phyloP scores from a whole-genome alignment of 2,113 vertebrate species.

The Colinus virginianus region DNA sequence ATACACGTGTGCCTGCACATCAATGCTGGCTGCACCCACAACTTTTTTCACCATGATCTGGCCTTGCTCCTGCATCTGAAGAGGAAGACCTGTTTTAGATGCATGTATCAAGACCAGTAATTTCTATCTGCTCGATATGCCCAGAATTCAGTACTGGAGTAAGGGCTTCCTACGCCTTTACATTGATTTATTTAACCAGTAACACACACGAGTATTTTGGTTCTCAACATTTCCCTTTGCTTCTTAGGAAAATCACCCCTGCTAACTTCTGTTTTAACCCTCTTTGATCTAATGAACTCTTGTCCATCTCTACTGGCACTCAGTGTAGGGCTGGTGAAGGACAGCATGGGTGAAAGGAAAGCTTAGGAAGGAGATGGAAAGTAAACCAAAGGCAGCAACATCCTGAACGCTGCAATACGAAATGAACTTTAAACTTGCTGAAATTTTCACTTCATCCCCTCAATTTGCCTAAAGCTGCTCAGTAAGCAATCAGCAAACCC shows the following conservation, averaged over 20 bases:
- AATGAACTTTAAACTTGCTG: neutral
- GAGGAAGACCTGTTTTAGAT: neutral
- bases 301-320: neutral
- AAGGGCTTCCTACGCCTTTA: neutral
- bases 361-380: neutral
- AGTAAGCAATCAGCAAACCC: neutral
- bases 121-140: neutral
- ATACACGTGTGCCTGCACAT: accelerated
- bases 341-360: neutral
- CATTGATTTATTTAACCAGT: neutral
- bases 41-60: neutral
- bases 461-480: neutral
- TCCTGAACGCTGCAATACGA: neutral
- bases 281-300: neutral
- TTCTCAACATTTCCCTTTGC: neutral
- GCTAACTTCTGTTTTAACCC: neutral
- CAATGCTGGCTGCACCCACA: neutral
- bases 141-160: accelerated
- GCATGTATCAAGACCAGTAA: accelerated
- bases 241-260: neutral
- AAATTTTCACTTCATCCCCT: neutral
- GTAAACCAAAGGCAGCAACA: neutral
- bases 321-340: neutral
- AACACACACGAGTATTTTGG: neutral
- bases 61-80: neutral